phyloP scores from a whole-genome alignment of 2,888 invertebrate genomes.

The Nineta flava region DNA sequence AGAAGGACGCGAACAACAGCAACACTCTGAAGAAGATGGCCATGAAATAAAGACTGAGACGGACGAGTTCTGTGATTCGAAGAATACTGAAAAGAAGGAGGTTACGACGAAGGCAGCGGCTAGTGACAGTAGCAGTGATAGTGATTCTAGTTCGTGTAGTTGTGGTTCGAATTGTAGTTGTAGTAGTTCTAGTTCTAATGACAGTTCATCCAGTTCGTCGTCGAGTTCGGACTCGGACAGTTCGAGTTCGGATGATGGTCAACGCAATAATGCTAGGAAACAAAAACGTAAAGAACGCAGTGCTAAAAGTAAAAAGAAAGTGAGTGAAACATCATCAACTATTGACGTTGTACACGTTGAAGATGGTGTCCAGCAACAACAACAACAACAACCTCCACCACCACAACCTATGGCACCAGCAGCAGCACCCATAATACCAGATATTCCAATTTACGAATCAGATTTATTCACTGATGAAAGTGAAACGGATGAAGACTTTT shows the following conservation, averaged over 20 bases:
- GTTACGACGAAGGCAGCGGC: conserved; percentile 26
- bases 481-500: conserved; percentile 78
- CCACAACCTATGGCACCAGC: conserved; percentile 23
- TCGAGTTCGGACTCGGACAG: conserved; percentile 30
- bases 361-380: conserved; percentile 23
- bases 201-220: conserved; percentile 46
- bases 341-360: conserved; percentile 36
- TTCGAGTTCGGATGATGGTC: conserved; percentile 41
- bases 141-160: conserved; percentile 58
- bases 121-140: conserved; percentile 61
- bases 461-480: conserved; percentile 75
- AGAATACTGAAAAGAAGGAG: conserved; percentile 29
- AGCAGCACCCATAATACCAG: conserved; percentile 32
- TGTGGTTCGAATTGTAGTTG: conserved; percentile 77
- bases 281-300: conserved; percentile 28
- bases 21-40: conserved; percentile 14
- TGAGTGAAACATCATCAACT: conserved; percentile 29
- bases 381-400: conserved; percentile 15
- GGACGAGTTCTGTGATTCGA: conserved; percentile 16
- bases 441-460: conserved; percentile 58
- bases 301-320: conserved; percentile 31
- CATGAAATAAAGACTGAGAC: conserved; percentile 19
- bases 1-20: conserved; percentile 14
- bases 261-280: conserved; percentile 35
- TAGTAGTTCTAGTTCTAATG: conserved; percentile 37